A percentile compares a stretch with the other conserved stretches of the same genome.
Conservation (phyloP, 2,888 invertebrate species). For the Rhagonycha fulva region DNA sequence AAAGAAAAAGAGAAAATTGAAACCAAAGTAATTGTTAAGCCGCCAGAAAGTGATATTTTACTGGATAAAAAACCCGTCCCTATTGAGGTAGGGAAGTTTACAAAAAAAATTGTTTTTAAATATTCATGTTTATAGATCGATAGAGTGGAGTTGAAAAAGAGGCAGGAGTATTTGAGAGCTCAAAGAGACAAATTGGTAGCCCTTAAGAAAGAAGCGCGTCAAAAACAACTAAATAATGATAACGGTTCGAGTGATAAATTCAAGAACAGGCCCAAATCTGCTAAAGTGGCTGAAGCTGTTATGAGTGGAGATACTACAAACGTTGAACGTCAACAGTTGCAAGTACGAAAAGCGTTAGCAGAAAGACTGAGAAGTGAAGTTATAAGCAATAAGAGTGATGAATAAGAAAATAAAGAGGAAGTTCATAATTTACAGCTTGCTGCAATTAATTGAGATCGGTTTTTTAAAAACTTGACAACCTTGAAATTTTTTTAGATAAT, state of each 20-base stretch:
- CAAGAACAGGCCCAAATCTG: constrained; percentile 68
- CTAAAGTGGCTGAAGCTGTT: constrained; percentile 72
- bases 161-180: constrained; percentile 84
- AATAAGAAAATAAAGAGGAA: background rate
- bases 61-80: constrained; percentile 29
- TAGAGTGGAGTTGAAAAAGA: constrained; percentile 69
- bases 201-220: constrained; percentile 85
- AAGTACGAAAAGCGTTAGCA: constrained; percentile 82
- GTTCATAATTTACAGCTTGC: background rate
- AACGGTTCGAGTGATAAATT: constrained; percentile 49
- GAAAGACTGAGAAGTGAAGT: constrained; percentile 85
- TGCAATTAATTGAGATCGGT: background rate
- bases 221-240: constrained; percentile 59
- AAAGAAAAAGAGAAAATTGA: background rate
- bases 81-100: constrained; percentile 18
- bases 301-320: constrained; percentile 58
- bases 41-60: constrained; percentile 28
- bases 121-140: constrained; percentile 51
- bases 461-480: background rate
- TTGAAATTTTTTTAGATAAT: background rate
- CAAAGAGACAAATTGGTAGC: constrained; percentile 91
- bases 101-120: constrained; percentile 7
- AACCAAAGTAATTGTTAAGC: background rate
- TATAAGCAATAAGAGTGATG: constrained; percentile 59
- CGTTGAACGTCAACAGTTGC: constrained; percentile 65